Percentiles rank a stretch among this genome's conserved stretches.
phyloP scores from a whole-genome alignment of 37 sponge, comb jelly and placozoan genomes.

The Theonella swinhoei region DNA sequence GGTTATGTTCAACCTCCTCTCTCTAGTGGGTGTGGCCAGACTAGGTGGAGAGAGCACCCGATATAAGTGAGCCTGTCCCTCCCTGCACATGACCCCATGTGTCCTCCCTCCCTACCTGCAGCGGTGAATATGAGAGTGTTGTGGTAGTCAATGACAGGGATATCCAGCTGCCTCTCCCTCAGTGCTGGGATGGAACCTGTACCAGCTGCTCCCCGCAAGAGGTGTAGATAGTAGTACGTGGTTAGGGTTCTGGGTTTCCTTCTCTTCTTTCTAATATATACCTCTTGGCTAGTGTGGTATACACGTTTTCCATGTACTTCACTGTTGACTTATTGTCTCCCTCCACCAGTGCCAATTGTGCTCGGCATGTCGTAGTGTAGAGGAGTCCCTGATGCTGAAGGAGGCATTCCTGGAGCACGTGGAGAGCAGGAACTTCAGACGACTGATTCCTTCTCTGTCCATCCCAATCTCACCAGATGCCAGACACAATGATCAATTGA shows the following conservation, averaged over 20 bases:
- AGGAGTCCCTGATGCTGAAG: slow-evolving; percentile 39
- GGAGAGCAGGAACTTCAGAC: slow-evolving; percentile 46
- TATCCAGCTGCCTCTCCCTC: slow-evolving; percentile 34
- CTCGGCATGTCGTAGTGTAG: slow-evolving; percentile 17
- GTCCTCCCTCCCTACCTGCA: not conserved
- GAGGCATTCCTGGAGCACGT: slow-evolving; percentile 71
- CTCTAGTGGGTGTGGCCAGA: slow-evolving; percentile 51
- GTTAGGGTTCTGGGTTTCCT: too few species aligned
- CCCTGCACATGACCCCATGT: not conserved
- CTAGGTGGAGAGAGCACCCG: not conserved
- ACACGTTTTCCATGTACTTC: too few species aligned
- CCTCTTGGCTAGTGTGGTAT: too few species aligned
- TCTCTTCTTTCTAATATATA: too few species aligned
- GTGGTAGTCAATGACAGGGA: slow-evolving; percentile 57
- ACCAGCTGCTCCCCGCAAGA: slow-evolving; percentile 6
- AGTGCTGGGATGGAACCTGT: slow-evolving; percentile 38
- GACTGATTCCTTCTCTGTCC: slow-evolving; percentile 39
- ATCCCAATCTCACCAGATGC: not conserved
- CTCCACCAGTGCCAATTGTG: slow-evolving; percentile 61
- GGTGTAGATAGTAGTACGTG: too few species aligned
- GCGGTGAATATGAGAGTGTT: slow-evolving; percentile 56
- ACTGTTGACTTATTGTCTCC: too few species aligned
- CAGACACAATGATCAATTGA: slow-evolving; percentile 25
- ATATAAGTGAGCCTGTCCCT: slow-evolving; percentile 32
- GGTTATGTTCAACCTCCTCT: slow-evolving; percentile 66